Evolutionary conservation across 2,888 invertebrate species (phyloP), one percentile per base, ranked within the genome.

Genomic region (Helicoverpa assulta): DNA sequence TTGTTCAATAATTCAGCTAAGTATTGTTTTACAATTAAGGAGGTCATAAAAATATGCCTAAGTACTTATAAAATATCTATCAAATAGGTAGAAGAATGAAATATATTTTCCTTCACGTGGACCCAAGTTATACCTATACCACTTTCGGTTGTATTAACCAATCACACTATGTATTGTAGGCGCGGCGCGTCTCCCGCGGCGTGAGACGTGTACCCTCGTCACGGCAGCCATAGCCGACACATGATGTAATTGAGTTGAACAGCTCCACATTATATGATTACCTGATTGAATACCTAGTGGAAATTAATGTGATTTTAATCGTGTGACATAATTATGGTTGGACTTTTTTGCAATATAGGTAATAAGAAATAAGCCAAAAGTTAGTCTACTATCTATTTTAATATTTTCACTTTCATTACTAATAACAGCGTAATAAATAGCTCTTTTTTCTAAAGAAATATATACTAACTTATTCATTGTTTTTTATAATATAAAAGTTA

Each of bases 201-300:
- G 55, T 54, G 33, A 62, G 16, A 50, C 56, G 50, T 26, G 40
- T 37, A 70, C 67, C 59, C 65, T 79, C 59, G 62, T 63, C 70
- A 64, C 57, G 52, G 43, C 51, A 60, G 29, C 58, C 61, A 57
- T 37, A 51, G 16, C 2, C 29, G 16, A 53, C 43, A 18, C 67
- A 65, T 55, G 40, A 26, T 21, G 14, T 67, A 67, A 74, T 62
- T 62, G 29, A 62, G 33, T 37, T 7, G 14, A 50, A 70, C 43
- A 55, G 64, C 21, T 57, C n/a, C 12, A 26, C 52, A 37, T 6
- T 26, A 19, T 54, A 51, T 21, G 21, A 53, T 18, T n/a, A 55
- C 52, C 33, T 63, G 19, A 70, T 74, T 53, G n/a, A 52, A 76
- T 63, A 21, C 21, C 21, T 21, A 26, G 33, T 19, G 33, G 50